Evolutionary conservation across 2,888 invertebrate species (phyloP).

Genomic region (Cantharis rustica): DNA sequence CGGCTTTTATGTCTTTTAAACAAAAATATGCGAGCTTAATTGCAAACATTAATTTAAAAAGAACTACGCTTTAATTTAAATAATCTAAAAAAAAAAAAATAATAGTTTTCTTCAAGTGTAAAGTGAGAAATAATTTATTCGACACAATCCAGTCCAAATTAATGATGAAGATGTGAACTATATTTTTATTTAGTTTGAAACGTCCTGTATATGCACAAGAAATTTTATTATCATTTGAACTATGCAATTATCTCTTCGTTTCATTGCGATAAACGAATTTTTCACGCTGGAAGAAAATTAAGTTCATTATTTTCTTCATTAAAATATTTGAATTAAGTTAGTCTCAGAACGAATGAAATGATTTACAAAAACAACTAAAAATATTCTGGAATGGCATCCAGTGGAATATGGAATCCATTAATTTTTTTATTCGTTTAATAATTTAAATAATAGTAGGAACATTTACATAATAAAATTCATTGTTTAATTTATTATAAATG

Average conservation of each 20-base stretch:
- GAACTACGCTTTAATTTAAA: background rate
- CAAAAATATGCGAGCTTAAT: background rate
- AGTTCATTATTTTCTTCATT: background rate
- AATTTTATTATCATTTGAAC: background rate
- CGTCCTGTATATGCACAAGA: background rate
- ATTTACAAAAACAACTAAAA: background rate
- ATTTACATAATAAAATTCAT: background rate
- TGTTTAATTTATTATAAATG: constrained; percentile 4
- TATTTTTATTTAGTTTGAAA: background rate
- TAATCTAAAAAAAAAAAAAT: background rate
- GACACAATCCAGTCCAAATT: background rate
- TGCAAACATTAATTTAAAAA: background rate
- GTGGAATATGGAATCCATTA: background rate
- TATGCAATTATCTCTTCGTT: background rate
- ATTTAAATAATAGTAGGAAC: background rate
- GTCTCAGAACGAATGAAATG: background rate
- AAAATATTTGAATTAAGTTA: background rate
- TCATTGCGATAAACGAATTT: background rate
- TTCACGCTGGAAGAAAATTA: background rate
- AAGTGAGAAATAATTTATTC: background rate
- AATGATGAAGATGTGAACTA: background rate
- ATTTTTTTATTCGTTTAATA: background rate
- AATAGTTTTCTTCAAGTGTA: background rate
- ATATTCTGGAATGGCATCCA: background rate
- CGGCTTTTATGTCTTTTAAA: background rate